Base-by-base conservation (phyloP, 1,140 invertebrate species). In the Camponotus pennsylvanicus region DNA sequence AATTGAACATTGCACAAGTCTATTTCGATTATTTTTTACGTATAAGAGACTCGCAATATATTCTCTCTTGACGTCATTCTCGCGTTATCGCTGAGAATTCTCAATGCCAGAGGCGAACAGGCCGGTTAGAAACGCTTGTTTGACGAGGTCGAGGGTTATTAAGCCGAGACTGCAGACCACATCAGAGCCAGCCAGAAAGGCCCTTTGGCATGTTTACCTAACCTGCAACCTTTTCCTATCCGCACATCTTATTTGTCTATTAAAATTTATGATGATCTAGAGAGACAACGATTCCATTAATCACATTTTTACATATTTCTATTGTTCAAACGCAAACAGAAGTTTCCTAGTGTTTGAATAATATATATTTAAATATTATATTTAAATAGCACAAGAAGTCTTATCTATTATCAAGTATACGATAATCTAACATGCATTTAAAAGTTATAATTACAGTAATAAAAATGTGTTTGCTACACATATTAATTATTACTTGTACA, bases 121-220 rank as follows among this genome's bases (percentile, higher is more conserved):
- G 83, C 86, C 91, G 90, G 92, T 92, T 93, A 92, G 91, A 86
- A 93, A 91, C 94, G 92, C 93, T 95, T 94, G 94, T 95, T 95
- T 94, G 94, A 93, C 91, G 91, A 94, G 93, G 94, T 94, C 93
- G 93, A 94, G 92, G 93, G 92, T 94, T 95, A 95, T 95, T 95
- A 95, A 95, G 93, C 93, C 91, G 91, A 91, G 86, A 88, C 94
- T 93, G 90, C 92, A 94, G 92, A 95, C 94, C 93, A 95, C 94
- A 95, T 95, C 94, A 95, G 92, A 95, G 94, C 91, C 90, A 92
- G 90, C 89, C 86, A 84, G 90, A 89, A 89, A 91, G 90, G 84
- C 89, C 93, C 87, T 90, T 93, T 90, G 92, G 92, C 90, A 93
- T 93, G 92, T 94, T 93, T 92, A 89, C 92, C 87, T 87, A 87